These are phyloP conservation scores for Cygnus buccinator DNA, from an alignment of 2,113 vertebrate species.

Conservation along the genomic window DNA sequence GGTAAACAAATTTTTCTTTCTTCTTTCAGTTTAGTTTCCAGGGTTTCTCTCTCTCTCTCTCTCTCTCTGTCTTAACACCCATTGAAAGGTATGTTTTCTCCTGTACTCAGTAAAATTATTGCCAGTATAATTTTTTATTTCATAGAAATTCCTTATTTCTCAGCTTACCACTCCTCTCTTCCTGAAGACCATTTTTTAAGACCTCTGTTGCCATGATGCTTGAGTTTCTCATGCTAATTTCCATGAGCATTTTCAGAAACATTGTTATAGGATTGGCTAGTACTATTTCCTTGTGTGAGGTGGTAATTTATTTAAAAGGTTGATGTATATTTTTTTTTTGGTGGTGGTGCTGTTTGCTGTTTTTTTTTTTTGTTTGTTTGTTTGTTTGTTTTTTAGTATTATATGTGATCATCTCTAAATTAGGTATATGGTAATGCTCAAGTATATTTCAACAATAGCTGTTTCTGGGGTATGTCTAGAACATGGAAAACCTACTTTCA, in stretches of 20 bases:
- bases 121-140: not conserved
- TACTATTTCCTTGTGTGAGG: not conserved
- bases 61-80: not conserved
- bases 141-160: not conserved
- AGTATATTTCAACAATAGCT: not conserved
- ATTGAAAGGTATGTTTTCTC: not conserved
- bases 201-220: not conserved
- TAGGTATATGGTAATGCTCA: not conserved
- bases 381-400: not conserved
- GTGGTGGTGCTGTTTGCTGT: too few species aligned
- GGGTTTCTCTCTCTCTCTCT: not conserved
- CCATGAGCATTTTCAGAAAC: not conserved
- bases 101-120: not conserved
- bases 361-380: too few species aligned
- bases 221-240: not conserved
- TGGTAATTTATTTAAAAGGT: not conserved
- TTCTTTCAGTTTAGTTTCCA: not conserved
- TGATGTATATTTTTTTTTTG: not conserved
- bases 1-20: not conserved
- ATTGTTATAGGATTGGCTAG: not conserved
- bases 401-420: not conserved
- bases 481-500: not conserved
- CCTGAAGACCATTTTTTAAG: not conserved
- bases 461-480: not conserved
- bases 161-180: not conserved